phyloP scores from a whole-genome alignment of 2,888 invertebrate genomes.

The Aporophyla nigra region DNA sequence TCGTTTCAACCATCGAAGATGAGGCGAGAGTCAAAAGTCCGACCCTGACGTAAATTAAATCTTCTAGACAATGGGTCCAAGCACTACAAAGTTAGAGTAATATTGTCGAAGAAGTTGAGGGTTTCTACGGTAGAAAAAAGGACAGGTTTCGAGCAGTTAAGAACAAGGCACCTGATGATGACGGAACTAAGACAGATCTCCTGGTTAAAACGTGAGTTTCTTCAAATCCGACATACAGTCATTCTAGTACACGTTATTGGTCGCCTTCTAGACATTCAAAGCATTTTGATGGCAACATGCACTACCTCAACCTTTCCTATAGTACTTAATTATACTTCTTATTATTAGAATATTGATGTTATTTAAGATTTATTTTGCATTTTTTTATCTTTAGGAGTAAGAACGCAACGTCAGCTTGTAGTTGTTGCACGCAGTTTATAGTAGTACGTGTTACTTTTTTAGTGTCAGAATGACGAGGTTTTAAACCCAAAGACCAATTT shows the following conservation, averaged over 20 bases:
- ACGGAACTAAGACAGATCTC: neutral
- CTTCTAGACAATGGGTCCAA: constrained; percentile 5
- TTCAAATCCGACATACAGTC: neutral
- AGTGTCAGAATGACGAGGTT: neutral
- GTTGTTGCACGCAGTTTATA: neutral
- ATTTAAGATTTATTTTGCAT: neutral
- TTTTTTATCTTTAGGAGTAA: neutral
- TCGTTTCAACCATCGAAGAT: neutral
- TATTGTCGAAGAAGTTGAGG: neutral
- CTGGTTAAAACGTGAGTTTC: neutral
- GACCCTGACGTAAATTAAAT: neutral
- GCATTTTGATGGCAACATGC: constrained; percentile 4
- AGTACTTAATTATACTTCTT: neutral
- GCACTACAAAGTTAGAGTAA: neutral
- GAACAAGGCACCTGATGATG: neutral
- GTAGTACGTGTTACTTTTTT: neutral
- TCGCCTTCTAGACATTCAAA: neutral
- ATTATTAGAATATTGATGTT: constrained; percentile 3
- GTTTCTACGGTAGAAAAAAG: neutral
- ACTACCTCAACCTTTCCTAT: constrained; percentile 23
- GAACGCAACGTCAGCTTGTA: neutral
- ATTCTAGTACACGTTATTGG: neutral
- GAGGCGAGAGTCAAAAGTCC: neutral
- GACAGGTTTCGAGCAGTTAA: neutral
- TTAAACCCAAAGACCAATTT: constrained; percentile 1